Conservation (phyloP, 2,888 invertebrate species). For the Orchestes rusci region DNA sequence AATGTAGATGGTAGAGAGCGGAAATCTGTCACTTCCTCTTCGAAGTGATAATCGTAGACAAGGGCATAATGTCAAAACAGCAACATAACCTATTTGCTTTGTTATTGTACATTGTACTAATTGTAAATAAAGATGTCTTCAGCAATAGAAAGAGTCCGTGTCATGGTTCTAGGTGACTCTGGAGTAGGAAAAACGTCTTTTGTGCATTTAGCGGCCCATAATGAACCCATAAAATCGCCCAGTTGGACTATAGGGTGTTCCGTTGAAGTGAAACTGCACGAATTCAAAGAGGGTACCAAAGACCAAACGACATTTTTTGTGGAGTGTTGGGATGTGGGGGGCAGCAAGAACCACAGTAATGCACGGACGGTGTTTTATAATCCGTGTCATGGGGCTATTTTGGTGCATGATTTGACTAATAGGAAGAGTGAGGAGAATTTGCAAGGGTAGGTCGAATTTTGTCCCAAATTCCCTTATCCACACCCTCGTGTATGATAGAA, state of each 20-base stretch:
- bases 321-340: constrained; percentile 97
- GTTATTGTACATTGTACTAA: too few relatives aligned
- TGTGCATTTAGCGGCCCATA: constrained; percentile 84
- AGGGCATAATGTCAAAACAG: too few relatives aligned
- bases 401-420: constrained; percentile 96
- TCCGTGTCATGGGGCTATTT: constrained; percentile 87
- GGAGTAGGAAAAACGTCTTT: constrained; percentile 97
- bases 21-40: too few relatives aligned
- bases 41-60: too few relatives aligned
- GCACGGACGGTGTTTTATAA: constrained; percentile 92
- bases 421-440: constrained; percentile 92
- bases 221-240: constrained; percentile 76
- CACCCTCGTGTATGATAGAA: too few relatives aligned
- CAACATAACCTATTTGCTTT: too few relatives aligned
- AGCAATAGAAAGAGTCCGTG: constrained; percentile 76
- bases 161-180: constrained; percentile 84
- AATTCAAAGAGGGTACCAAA: constrained; percentile 90
- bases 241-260: constrained; percentile 96
- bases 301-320: constrained; percentile 86
- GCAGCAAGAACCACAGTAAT: constrained; percentile 87
- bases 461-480: too few relatives aligned
- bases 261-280: constrained; percentile 91
- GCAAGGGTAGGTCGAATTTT: constrained; percentile 51
- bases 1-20: too few relatives aligned
- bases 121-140: constrained; percentile 68